Conservation (phyloP, 2,797 vertebrate species). For the Peromyscus aztecus region DNA sequence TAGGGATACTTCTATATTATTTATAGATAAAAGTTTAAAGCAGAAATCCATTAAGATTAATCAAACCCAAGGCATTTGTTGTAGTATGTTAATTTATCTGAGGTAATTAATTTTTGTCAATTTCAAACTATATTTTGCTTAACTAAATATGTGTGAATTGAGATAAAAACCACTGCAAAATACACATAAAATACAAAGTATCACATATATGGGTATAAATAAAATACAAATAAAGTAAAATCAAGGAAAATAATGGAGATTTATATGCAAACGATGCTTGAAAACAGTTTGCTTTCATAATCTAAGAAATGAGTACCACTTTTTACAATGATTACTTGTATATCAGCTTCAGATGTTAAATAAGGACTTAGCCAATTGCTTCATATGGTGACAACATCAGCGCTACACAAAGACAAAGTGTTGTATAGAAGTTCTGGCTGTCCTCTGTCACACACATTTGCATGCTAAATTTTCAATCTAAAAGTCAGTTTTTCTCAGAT, state of each 20-base stretch:
- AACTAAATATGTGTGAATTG: constrained; percentile 49
- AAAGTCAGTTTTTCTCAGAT: not conserved
- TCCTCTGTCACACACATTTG: not conserved
- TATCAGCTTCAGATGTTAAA: not conserved
- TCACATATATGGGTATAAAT: not conserved
- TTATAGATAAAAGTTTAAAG: constrained; percentile 79
- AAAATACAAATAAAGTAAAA: not conserved
- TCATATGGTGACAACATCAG: not conserved
- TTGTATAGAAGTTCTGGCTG: not conserved
- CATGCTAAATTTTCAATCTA: not conserved
- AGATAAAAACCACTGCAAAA: constrained; percentile 53
- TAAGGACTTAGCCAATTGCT: not conserved
- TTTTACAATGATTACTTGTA: not conserved
- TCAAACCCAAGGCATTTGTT: constrained; percentile 69
- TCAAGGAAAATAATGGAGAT: not conserved
- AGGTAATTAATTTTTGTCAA: constrained; percentile 75
- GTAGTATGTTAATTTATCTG: constrained; percentile 70
- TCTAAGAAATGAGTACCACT: not conserved
- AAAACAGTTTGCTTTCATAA: not conserved
- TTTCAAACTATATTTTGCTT: constrained; percentile 71
- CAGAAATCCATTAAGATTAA: constrained; percentile 78
- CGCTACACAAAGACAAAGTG: not conserved
- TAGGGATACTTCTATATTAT: constrained; percentile 70
- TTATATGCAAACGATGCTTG: not conserved
- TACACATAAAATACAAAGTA: not conserved